Conservation (phyloP, 2,797 vertebrate genomes). For the Galagoides demidoff region DNA sequence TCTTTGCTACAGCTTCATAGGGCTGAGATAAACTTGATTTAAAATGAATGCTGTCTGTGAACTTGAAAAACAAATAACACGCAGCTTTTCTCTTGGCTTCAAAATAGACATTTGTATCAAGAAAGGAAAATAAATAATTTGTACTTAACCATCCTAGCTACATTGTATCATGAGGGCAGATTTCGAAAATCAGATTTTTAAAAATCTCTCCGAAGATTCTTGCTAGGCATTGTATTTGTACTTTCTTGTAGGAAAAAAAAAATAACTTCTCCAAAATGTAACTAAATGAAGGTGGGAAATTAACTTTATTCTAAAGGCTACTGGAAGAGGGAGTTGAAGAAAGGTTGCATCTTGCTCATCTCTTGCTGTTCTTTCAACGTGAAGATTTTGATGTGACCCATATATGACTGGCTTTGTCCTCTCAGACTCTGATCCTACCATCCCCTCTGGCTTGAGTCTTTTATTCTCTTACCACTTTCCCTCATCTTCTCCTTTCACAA, state of each 20-base stretch:
- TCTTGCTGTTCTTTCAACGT: neutral
- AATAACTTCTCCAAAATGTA: neutral
- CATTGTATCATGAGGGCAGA: neutral
- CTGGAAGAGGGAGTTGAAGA: neutral
- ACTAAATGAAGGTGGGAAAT: neutral
- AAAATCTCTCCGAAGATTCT: neutral
- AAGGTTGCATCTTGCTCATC: neutral
- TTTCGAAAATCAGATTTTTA: slow-evolving; percentile 6
- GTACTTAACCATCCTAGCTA: neutral
- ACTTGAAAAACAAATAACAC: neutral
- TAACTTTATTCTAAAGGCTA: neutral
- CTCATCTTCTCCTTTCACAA: neutral
- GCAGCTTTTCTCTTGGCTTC: neutral
- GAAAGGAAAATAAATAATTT: neutral
- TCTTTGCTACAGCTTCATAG: slow-evolving; percentile 1
- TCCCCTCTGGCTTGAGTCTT: neutral
- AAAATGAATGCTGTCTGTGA: neutral
- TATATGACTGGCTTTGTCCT: neutral
- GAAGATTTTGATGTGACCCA: too few relatives aligned
- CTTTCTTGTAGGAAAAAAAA: neutral
- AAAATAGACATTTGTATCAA: neutral
- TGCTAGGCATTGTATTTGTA: neutral
- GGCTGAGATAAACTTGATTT: neutral
- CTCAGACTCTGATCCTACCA: neutral
- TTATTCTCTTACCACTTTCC: neutral